A percentile compares a stretch with the other conserved stretches of the same genome.
Conservation (phyloP, 1,140 invertebrate species). For the Drosophila equinoxialis region DNA sequence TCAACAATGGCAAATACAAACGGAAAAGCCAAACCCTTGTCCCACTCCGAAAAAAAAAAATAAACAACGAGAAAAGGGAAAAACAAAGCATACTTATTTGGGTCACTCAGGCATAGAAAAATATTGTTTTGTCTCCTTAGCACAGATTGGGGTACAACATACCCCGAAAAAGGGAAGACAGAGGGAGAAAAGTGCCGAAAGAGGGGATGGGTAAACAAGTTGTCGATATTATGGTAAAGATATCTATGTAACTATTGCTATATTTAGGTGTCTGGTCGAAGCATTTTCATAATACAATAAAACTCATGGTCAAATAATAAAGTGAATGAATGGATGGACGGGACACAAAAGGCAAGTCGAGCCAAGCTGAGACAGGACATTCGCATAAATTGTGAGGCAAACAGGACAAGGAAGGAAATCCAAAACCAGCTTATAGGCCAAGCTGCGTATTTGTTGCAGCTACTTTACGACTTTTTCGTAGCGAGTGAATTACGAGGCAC, state of each 20-base stretch:
- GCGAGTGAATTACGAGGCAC: constrained; percentile 38
- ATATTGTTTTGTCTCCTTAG: constrained; percentile 39
- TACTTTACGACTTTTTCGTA: constrained; percentile 43
- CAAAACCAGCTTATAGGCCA: constrained; percentile 46
- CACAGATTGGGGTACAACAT: constrained; percentile 49
- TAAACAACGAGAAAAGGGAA: neutral
- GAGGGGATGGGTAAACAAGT: constrained; percentile 42
- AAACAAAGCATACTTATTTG: constrained; percentile 61
- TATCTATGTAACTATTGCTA: constrained; percentile 26
- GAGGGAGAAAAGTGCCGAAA: neutral
- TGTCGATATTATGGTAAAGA: constrained; percentile 6
- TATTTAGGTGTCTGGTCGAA: constrained; percentile 48
- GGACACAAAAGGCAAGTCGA: neutral
- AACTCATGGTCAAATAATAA: constrained; percentile 47
- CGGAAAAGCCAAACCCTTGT: neutral
- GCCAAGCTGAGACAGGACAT: constrained; percentile 1
- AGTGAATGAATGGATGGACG: constrained; percentile 33
- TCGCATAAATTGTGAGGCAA: constrained; percentile 44
- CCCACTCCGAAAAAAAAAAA: constrained; percentile 1
- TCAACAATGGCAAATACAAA: constrained; percentile 7
- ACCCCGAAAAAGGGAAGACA: neutral
- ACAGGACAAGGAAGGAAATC: constrained; percentile 26
- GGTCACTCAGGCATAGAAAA: constrained; percentile 52
- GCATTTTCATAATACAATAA: constrained; percentile 36
- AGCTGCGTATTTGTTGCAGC: constrained; percentile 44